Evolutionary conservation across 2,888 invertebrate species (phyloP).

Genomic region (Cactoblastis cactorum): DNA sequence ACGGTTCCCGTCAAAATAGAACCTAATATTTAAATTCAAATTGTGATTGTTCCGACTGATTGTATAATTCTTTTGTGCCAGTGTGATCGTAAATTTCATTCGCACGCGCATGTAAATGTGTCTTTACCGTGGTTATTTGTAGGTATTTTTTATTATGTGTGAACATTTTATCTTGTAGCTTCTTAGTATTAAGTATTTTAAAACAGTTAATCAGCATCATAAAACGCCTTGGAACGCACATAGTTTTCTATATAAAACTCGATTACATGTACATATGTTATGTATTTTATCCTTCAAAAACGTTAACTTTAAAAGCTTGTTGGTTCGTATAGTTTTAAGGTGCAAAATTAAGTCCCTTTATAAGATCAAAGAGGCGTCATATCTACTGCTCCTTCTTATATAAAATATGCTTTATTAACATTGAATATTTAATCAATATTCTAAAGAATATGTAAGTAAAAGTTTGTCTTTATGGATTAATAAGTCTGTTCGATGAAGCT

Average conservation of each 20-base stretch:
- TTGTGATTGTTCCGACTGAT: constrained; percentile 10
- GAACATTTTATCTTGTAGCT: neutral
- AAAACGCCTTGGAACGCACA: constrained; percentile 3
- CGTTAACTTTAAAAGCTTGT: neutral
- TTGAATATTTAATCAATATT: too few species aligned
- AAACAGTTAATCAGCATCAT: constrained; percentile 3
- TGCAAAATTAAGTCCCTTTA: neutral
- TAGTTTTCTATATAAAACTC: too few species aligned
- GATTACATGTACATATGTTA: too few species aligned
- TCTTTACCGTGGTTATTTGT: constrained; percentile 1
- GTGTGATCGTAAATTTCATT: constrained; percentile 1
- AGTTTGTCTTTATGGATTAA: too few species aligned
- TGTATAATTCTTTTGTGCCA: constrained; percentile 9
- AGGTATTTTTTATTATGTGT: constrained; percentile 5
- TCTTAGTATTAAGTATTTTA: neutral
- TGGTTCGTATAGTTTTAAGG: neutral
- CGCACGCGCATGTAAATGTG: constrained; percentile 6
- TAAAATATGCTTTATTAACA: too few species aligned
- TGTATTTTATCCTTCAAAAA: neutral
- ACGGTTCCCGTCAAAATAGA: constrained; percentile 42
- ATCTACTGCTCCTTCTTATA: neutral
- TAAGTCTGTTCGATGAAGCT: too few species aligned
- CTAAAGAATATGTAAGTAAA: too few species aligned
- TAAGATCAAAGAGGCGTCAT: neutral
- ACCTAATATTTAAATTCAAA: constrained; percentile 29